Evolutionary conservation across 2,888 invertebrate genomes (phyloP).

Genomic region (Myopa testacea): DNA sequence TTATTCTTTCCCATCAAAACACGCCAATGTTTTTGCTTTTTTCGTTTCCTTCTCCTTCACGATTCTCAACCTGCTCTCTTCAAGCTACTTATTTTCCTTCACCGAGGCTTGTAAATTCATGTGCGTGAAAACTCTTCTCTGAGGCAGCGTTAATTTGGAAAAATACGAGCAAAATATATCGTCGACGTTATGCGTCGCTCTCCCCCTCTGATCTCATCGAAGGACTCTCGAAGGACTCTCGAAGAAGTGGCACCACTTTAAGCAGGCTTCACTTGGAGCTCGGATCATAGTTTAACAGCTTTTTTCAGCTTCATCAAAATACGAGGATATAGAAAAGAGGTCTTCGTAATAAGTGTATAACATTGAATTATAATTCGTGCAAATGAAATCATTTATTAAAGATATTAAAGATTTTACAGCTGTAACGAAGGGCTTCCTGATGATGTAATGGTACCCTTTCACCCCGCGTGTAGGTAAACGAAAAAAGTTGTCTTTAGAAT

Average conservation of each 20-base stretch:
- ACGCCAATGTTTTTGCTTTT: background rate
- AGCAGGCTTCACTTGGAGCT: background rate
- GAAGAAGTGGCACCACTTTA: background rate
- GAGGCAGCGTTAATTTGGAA: slow-evolving; percentile 35
- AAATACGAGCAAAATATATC: background rate
- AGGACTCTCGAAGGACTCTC: background rate
- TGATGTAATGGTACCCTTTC: no score
- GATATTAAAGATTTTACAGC: no score
- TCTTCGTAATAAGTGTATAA: background rate
- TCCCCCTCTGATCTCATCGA: background rate
- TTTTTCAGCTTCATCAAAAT: background rate
- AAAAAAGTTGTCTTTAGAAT: no score
- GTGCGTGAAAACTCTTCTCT: slow-evolving; percentile 28
- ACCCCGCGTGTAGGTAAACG: no score
- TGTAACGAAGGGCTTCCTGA: no score
- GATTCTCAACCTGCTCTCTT: background rate
- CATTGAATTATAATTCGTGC: no score
- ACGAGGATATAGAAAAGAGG: background rate
- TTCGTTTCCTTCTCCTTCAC: background rate
- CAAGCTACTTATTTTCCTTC: background rate
- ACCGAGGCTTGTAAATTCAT: slow-evolving; percentile 20
- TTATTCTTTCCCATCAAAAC: background rate
- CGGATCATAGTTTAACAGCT: background rate
- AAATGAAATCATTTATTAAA: no score
- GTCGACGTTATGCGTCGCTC: no score